These are phyloP conservation scores for Marisa cornuarietis DNA, from an alignment of 1,140 invertebrate genomes.

Conservation along the genomic window DNA sequence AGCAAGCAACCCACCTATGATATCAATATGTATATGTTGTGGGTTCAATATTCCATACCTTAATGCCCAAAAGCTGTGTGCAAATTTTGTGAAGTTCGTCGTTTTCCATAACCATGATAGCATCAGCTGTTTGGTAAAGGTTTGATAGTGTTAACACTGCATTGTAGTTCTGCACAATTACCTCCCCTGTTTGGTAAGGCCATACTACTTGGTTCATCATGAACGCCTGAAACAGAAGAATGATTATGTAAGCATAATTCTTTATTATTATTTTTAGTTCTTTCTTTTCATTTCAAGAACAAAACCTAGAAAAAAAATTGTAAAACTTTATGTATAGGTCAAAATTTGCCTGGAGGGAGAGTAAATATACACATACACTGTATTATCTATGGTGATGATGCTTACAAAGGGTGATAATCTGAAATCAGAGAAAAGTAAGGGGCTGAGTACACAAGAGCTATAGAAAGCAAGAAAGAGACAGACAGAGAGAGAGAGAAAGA, in stretches of 20 bases:
- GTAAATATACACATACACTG: too few relatives aligned
- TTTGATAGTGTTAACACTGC: slow-evolving; percentile 64
- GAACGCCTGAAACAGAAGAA: slow-evolving; percentile 33
- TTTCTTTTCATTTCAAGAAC: background rate
- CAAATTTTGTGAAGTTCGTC: slow-evolving; percentile 65
- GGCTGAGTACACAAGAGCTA: too few relatives aligned
- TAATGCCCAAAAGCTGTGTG: slow-evolving; percentile 57
- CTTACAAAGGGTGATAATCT: background rate
- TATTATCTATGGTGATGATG: too few relatives aligned
- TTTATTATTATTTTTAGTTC: background rate
- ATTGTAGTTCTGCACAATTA: slow-evolving; percentile 69
- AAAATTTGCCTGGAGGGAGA: too few relatives aligned
- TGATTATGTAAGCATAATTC: background rate
- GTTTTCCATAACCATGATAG: slow-evolving; percentile 65
- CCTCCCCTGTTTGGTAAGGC: slow-evolving; percentile 67
- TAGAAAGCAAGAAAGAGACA: too few relatives aligned
- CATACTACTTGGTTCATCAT: slow-evolving; percentile 69
- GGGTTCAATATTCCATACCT: slow-evolving; percentile 17
- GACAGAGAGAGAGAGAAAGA: too few relatives aligned
- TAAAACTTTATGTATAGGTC: background rate
- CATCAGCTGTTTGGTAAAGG: slow-evolving; percentile 64
- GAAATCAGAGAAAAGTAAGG: background rate
- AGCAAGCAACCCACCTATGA: too few relatives aligned
- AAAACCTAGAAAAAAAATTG: background rate
- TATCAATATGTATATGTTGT: too few relatives aligned